Percentiles rank a stretch among this genome's conserved stretches.
These are phyloP conservation scores for Recurvirostra avosetta DNA, from an alignment of 2,113 vertebrate species.

Conservation along the genomic window DNA sequence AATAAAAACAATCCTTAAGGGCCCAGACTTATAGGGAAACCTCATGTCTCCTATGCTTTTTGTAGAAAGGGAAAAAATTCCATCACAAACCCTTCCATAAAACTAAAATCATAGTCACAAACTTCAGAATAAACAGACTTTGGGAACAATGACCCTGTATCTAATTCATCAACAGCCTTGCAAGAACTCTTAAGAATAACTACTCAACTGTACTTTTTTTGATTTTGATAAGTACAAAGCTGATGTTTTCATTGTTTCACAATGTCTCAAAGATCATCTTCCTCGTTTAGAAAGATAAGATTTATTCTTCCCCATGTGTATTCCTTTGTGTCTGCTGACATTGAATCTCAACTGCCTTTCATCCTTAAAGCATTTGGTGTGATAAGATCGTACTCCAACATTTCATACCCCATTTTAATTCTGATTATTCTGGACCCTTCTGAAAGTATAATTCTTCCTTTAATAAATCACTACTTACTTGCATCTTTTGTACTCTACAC, in stretches of 20 bases:
- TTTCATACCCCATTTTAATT: not conserved
- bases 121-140: not conserved
- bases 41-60: accelerated
- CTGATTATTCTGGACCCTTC: not conserved
- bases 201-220: not conserved
- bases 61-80: not conserved
- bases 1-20: not conserved
- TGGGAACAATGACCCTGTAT: not conserved
- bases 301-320: not conserved
- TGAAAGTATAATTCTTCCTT: not conserved
- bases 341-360: not conserved
- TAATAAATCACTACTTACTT: not conserved
- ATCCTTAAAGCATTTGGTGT: not conserved
- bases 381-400: not conserved
- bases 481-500: not conserved
- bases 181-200: not conserved
- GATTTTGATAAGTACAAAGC: not conserved
- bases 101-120: not conserved
- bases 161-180: not conserved
- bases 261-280: not conserved
- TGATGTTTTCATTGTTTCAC: not conserved
- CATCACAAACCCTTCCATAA: not conserved
- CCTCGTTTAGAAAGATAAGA: not conserved
- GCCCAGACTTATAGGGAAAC: not conserved
- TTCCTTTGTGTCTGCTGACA: not conserved